Evolutionary conservation across 2,888 invertebrate genomes (phyloP).

Genomic region (Leistus spinibarbis): DNA sequence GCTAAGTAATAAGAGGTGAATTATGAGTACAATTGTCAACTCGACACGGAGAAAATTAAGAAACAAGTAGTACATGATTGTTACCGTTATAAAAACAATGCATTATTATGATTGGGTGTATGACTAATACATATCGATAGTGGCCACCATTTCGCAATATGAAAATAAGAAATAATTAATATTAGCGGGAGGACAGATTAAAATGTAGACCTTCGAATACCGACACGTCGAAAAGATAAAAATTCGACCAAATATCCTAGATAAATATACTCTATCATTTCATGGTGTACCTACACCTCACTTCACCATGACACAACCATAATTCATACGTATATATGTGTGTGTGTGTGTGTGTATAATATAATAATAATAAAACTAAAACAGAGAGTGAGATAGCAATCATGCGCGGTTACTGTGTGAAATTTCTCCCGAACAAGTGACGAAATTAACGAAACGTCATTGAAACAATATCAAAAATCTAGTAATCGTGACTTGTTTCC

Average conservation of each 20-base stretch:
- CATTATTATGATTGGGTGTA: not conserved
- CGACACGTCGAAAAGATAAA: constrained; percentile 7
- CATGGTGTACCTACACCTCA: not conserved
- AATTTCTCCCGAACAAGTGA: constrained; percentile 41
- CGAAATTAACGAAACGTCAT: constrained; percentile 44
- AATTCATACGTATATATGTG: not conserved
- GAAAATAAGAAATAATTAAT: constrained; percentile 37
- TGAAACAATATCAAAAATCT: constrained; percentile 45
- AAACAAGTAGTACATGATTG: not conserved
- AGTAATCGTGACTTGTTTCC: constrained; percentile 43
- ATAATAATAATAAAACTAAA: not conserved
- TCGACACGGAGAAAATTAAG: too few species aligned
- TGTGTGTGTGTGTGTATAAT: too few species aligned
- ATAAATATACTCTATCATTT: constrained; percentile 3
- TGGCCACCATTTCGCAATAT: constrained; percentile 26
- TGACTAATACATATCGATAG: not conserved
- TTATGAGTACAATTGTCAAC: too few species aligned
- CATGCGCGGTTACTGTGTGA: constrained; percentile 18
- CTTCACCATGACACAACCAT: not conserved
- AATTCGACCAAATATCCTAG: constrained; percentile 1
- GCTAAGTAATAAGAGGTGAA: too few species aligned
- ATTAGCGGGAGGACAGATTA: constrained; percentile 36
- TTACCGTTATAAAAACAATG: not conserved
- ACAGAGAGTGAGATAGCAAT: not conserved
- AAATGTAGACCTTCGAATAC: constrained; percentile 37